phyloP scores from a whole-genome alignment of 1,140 invertebrate genomes.

The Cydia splendana region DNA sequence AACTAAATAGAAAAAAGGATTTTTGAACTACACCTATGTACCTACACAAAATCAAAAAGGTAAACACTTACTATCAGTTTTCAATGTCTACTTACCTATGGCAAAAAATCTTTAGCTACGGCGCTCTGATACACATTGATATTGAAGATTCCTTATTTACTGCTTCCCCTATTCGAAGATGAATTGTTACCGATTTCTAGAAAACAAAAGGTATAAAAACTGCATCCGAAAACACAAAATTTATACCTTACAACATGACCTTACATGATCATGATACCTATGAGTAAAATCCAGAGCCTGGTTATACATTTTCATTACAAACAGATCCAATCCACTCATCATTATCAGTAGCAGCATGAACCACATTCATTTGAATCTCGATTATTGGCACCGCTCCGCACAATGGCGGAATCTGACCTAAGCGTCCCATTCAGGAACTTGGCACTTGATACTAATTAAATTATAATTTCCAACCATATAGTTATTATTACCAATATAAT shows the following conservation, averaged over 20 bases:
- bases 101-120: no score
- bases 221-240: no score
- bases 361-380: conserved; percentile 18
- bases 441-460: background rate
- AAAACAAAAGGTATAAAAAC: no score
- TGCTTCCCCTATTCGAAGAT: no score
- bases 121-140: no score
- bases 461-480: background rate
- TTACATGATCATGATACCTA: background rate
- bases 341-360: conserved; percentile 19
- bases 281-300: background rate
- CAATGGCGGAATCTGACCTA: conserved; percentile 5
- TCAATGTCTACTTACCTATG: no score
- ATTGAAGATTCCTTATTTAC: no score
- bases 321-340: conserved; percentile 21
- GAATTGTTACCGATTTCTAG: no score
- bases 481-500: background rate
- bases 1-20: no score
- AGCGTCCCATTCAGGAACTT: background rate
- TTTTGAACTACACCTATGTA: no score
- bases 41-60: no score
- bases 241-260: background rate
- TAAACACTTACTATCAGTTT: no score
- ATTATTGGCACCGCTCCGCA: background rate
- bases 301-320: background rate